phyloP scores from a whole-genome alignment of 2,797 vertebrate species.

The Pipistrellus nathusii region DNA sequence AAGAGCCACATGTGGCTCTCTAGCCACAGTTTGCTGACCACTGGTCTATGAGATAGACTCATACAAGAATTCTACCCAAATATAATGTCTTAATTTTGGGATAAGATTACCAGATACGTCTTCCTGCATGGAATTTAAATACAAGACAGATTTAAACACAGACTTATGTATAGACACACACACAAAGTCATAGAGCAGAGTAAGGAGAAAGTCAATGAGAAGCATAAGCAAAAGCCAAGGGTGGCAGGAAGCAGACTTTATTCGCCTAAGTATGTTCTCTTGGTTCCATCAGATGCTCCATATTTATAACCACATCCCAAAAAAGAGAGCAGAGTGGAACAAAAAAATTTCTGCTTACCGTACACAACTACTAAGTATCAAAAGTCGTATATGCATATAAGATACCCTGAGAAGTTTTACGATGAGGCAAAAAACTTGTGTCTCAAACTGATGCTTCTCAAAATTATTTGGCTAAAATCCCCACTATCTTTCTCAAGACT shows the following conservation, averaged over 20 bases:
- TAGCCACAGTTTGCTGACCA: no score
- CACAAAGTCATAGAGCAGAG: neutral
- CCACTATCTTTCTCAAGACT: neutral
- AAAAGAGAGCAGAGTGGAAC: neutral
- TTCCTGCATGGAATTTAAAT: neutral
- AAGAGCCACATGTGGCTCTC: no score
- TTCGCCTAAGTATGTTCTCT: neutral
- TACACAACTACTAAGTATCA: neutral
- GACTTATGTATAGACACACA: neutral
- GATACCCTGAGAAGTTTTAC: neutral
- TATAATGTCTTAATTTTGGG: neutral
- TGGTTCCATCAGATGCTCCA: neutral
- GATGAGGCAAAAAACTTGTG: neutral
- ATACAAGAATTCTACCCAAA: neutral
- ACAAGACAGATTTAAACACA: neutral
- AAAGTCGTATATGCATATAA: neutral
- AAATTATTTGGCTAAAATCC: neutral
- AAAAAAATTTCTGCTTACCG: neutral
- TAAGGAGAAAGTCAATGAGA: neutral
- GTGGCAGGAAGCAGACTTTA: neutral
- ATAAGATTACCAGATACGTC: neutral
- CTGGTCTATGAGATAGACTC: neutral
- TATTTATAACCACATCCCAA: no score
- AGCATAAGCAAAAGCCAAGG: neutral
- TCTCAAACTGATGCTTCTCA: neutral